Evolutionary conservation across 2,888 invertebrate genomes (phyloP).

Genomic region (Caenorhabditis wallacei): DNA sequence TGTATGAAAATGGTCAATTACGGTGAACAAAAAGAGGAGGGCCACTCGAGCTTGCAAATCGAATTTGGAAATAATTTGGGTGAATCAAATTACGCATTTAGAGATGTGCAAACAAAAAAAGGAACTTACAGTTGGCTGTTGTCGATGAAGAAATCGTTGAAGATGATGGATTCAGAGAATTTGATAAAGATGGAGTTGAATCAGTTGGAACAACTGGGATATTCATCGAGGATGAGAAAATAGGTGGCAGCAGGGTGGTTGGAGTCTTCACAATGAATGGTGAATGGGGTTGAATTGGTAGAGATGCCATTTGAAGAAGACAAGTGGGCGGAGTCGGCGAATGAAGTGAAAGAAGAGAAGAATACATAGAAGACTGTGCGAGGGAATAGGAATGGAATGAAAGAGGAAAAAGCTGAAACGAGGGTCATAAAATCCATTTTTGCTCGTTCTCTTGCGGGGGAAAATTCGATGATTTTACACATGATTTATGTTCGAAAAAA

Average conservation of each 20-base stretch:
- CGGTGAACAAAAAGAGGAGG: slow-evolving; percentile 21
- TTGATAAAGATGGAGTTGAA: background rate
- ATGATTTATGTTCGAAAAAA: slow-evolving; percentile 3
- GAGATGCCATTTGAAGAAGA: background rate
- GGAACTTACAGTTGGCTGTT: slow-evolving; percentile 34
- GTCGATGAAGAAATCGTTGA: slow-evolving; percentile 8
- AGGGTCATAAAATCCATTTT: background rate
- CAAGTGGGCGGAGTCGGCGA: slow-evolving; percentile 37
- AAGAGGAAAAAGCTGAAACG: background rate
- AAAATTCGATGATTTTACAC: background rate
- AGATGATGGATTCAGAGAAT: background rate
- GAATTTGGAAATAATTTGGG: slow-evolving; percentile 48
- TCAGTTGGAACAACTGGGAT: slow-evolving; percentile 4
- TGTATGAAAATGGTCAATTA: slow-evolving; percentile 42
- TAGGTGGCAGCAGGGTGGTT: slow-evolving; percentile 34
- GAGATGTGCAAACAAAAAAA: background rate
- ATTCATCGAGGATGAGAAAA: slow-evolving; percentile 29
- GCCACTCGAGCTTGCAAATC: slow-evolving; percentile 41
- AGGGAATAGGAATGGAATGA: background rate
- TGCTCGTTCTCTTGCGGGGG: slow-evolving; percentile 4
- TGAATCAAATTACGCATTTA: slow-evolving; percentile 18
- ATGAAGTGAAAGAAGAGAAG: slow-evolving; percentile 8
- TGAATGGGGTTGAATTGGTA: background rate
- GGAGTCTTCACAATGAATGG: background rate
- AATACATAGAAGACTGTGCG: slow-evolving; percentile 1